Base-by-base conservation (phyloP, 2,113 vertebrate species). In the Orycteropus afer region DNA sequence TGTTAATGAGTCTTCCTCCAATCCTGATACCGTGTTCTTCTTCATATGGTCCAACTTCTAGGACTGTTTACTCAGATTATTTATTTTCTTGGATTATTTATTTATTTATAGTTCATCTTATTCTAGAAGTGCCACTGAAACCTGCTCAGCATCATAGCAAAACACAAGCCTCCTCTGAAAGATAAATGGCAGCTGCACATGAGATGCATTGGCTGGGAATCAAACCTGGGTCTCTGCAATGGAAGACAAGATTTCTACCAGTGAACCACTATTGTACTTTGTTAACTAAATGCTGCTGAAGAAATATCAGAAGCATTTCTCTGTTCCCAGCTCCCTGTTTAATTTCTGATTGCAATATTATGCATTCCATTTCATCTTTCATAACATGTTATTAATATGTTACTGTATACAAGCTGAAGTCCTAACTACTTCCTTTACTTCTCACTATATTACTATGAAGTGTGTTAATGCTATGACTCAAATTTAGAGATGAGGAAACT, bases 401-500 rank as follows among this genome's bases (percentile, higher is more conserved):
- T 67, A 40, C 47, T 65, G 22, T 29, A 45, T 25, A 40, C 3
- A 34, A n/a, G 27, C n/a, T 76, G 88, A 0, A 88, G 23, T 29
- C 47, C 40, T 42, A n/a, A 51, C 32, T 40, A 76, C 7, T 81
- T 74, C 61, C 76, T 17, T 67, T 57, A 84, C 83, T 12, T 42
- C n/a, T 77, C 20, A 37, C 7, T 34, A 40, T 42, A 87, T n/a
- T 40, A 11, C 42, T 53, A 2, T 23, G 13, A 86, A 13, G 4
- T 45, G 73, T 57, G 59, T 63, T 74, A 32, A 74, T 27, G 40
- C 37, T 23, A 55, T 29, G 7, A 5, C 63, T 59, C 17, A 65
- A 40, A 25, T 94, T 78, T 69, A 89, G 32, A 95, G 45, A 51
- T 73, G 13, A 84, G 34, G 32, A 76, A 92, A 83, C 63, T 49